Percentiles rank a stretch among this genome's conserved stretches.
These are phyloP conservation scores for Drosophila bocqueti DNA, from an alignment of 1,140 invertebrate genomes.

Conservation along the genomic window DNA sequence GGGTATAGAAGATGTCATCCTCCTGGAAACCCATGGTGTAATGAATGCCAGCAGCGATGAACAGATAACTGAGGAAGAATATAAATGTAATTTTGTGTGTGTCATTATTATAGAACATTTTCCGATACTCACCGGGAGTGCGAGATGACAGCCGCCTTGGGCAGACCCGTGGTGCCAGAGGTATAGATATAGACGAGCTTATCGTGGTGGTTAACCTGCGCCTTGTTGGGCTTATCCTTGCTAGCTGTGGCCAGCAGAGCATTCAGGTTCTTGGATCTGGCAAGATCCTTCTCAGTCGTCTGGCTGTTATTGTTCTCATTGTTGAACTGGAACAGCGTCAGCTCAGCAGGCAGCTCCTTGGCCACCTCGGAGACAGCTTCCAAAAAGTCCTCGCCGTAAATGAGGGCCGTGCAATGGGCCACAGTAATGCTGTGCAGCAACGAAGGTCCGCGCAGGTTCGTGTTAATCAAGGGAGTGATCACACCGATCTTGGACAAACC, in stretches of 20 bases:
- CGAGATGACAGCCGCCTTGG: constrained; percentile 94
- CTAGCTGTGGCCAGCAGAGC: constrained; percentile 56
- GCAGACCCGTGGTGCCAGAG: constrained; percentile 95
- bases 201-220: constrained; percentile 85
- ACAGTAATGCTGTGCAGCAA: constrained; percentile 94
- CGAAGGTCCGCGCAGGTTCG: constrained; percentile 92
- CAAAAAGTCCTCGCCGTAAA: constrained; percentile 89
- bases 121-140: constrained; percentile 86
- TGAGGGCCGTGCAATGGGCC: constrained; percentile 92
- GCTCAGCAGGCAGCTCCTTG: constrained; percentile 59
- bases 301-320: constrained; percentile 76
- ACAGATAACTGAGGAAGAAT: constrained; percentile 87
- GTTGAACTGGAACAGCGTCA: constrained; percentile 87
- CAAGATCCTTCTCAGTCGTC: constrained; percentile 47
- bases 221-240: constrained; percentile 56
- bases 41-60: constrained; percentile 91
- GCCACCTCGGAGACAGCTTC: constrained; percentile 56
- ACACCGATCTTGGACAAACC: constrained; percentile 96
- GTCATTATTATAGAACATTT: neutral
- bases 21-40: constrained; percentile 88
- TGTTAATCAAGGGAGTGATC: constrained; percentile 96
- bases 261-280: constrained; percentile 68
- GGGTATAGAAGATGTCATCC: constrained; percentile 95
- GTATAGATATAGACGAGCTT: constrained; percentile 94
- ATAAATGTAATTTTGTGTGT: neutral